Evolutionary conservation across 2,888 invertebrate genomes (phyloP).

Genomic region (Ophonus ardosiacus): DNA sequence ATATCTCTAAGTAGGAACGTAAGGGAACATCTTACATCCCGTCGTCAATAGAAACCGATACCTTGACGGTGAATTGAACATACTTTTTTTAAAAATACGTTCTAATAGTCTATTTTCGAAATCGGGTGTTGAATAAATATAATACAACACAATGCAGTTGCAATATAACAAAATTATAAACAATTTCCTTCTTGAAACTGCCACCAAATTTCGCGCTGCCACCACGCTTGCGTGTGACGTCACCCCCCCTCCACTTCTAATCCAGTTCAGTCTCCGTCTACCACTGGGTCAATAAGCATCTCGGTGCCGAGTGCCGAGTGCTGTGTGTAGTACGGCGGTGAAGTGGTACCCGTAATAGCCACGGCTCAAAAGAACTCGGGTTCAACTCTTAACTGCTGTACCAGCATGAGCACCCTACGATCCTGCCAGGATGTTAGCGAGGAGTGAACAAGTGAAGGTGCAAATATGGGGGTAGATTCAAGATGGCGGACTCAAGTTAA

Average conservation of each 20-base stretch:
- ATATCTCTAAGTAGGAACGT: no score
- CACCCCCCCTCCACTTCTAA: background rate
- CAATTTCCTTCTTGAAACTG: background rate
- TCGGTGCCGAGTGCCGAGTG: background rate
- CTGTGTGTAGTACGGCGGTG: background rate
- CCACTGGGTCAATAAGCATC: conserved; percentile 17
- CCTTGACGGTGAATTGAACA: no score
- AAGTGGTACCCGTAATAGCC: background rate
- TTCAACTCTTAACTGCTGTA: background rate
- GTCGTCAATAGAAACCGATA: no score
- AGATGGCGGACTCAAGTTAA: background rate
- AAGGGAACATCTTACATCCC: no score
- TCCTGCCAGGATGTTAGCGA: background rate
- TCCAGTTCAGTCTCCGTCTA: background rate
- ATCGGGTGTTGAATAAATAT: no score
- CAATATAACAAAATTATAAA: background rate
- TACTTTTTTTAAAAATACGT: no score
- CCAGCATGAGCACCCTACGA: background rate
- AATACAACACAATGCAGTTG: no score
- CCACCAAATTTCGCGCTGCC: background rate
- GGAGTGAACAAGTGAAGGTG: background rate
- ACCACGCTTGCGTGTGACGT: conserved; percentile 12
- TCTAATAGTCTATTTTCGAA: no score
- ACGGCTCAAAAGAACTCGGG: background rate
- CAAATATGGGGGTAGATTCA: background rate